Evolutionary conservation across 2,888 invertebrate genomes (phyloP).

Genomic region (Scaeva pyrastri): DNA sequence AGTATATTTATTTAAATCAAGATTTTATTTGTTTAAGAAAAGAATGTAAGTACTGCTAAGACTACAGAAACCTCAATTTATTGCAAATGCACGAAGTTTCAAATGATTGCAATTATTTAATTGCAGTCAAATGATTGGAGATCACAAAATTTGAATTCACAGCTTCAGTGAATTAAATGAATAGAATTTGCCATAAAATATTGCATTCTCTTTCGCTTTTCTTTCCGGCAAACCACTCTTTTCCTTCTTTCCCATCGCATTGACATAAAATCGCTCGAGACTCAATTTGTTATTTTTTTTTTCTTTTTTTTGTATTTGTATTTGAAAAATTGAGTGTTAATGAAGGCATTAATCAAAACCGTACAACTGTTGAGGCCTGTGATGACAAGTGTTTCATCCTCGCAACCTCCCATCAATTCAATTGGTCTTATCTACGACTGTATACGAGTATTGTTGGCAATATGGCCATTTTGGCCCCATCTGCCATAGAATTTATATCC

Average conservation of each 20-base stretch:
- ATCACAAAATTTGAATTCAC: no score
- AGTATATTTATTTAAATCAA: no score
- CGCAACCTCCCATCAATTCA: slow-evolving; percentile 4
- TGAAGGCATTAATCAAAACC: slow-evolving; percentile 18
- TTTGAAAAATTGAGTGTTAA: slow-evolving; percentile 27
- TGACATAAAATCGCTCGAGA: background rate
- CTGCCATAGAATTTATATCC: slow-evolving; percentile 1
- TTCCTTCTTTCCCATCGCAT: background rate
- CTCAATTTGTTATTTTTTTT: background rate
- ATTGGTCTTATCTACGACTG: background rate
- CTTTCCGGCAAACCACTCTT: background rate
- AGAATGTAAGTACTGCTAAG: no score
- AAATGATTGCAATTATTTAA: no score
- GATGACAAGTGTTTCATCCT: slow-evolving; percentile 28
- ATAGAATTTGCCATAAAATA: no score
- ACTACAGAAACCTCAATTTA: no score
- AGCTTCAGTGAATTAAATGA: no score
- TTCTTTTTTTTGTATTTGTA: background rate
- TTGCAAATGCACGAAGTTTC: no score
- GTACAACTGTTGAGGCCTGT: slow-evolving; percentile 2
- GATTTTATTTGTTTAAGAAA: no score
- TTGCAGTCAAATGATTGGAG: no score
- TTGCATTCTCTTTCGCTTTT: no score
- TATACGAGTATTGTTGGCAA: background rate
- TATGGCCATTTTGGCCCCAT: background rate